A percentile compares a stretch with the other conserved stretches of the same genome.
phyloP scores from a whole-genome alignment of 1,140 invertebrate species.

The Anastatus disparis region DNA sequence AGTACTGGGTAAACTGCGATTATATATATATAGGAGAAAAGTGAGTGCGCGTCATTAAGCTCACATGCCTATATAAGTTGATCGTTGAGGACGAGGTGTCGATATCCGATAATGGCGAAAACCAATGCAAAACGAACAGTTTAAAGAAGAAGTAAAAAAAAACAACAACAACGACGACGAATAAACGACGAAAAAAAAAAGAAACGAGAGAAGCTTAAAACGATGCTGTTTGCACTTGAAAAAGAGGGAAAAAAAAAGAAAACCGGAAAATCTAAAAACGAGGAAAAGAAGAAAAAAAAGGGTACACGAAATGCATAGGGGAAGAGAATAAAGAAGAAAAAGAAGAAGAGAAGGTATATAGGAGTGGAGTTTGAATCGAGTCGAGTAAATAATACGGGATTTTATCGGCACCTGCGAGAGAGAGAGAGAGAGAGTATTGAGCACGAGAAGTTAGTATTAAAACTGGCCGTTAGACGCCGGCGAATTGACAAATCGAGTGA shows the following conservation, averaged over 20 bases:
- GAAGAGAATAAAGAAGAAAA: not conserved
- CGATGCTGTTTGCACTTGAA: constrained; percentile 20
- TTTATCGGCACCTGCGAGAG: constrained; percentile 36
- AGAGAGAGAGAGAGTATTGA: not conserved
- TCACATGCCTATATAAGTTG: constrained; percentile 51
- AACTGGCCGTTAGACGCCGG: not conserved
- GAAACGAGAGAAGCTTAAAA: not conserved
- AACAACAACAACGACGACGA: too few species aligned
- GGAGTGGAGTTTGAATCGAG: constrained; percentile 1
- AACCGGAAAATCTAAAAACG: constrained; percentile 22
- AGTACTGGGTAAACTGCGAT: too few species aligned
- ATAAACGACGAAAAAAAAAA: constrained; percentile 7
- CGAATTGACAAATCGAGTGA: not conserved
- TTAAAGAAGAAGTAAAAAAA: too few species aligned
- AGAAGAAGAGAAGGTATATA: not conserved
- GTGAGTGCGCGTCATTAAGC: constrained; percentile 28
- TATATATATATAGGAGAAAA: too few species aligned
- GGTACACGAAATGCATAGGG: too few species aligned
- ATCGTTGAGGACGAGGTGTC: constrained; percentile 41
- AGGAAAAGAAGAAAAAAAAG: not conserved
- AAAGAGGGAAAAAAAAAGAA: too few species aligned
- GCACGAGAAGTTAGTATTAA: not conserved
- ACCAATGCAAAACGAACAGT: too few species aligned
- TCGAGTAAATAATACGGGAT: constrained; percentile 26
- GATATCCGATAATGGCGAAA: constrained; percentile 38